These are phyloP conservation scores for Hyperoplus immaculatus DNA, from an alignment of 2,797 vertebrate genomes.

Conservation along the genomic window DNA sequence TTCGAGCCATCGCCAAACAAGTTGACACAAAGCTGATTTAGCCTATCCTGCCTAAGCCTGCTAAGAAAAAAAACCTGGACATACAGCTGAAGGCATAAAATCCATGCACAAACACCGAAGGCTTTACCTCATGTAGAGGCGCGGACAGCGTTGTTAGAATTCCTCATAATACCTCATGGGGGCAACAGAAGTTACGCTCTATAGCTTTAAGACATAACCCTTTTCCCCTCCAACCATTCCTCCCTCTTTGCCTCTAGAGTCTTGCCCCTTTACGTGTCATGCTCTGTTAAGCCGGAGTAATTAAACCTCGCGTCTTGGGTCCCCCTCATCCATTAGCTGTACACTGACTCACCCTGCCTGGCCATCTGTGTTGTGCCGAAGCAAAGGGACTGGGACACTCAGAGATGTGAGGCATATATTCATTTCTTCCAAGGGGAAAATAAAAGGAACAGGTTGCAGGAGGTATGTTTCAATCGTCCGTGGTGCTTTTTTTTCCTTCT, in stretches of 20 bases:
- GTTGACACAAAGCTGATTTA: too few species aligned
- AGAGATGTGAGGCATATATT: slow-evolving; percentile 27
- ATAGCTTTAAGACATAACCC: slow-evolving; percentile 26
- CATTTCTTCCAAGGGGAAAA: neutral
- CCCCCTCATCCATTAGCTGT: slow-evolving; percentile 55
- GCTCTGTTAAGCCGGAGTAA: slow-evolving; percentile 64
- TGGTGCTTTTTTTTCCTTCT: neutral
- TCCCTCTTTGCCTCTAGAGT: slow-evolving; percentile 26
- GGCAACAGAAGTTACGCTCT: too few species aligned
- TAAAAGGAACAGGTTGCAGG: neutral
- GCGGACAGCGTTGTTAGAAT: too few species aligned
- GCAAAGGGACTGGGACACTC: slow-evolving; percentile 20
- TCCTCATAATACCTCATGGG: too few species aligned
- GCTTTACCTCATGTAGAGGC: too few species aligned
- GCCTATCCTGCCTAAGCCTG: too few species aligned
- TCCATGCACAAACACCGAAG: too few species aligned
- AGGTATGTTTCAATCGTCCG: slow-evolving; percentile 1
- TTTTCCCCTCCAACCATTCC: slow-evolving; percentile 6
- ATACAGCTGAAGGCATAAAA: too few species aligned
- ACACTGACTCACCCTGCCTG: slow-evolving; percentile 49
- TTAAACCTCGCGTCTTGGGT: slow-evolving; percentile 64
- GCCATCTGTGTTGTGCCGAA: slow-evolving; percentile 25
- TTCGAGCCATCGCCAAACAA: too few species aligned
- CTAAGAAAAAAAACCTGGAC: too few species aligned
- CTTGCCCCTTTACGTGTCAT: slow-evolving; percentile 10